These are phyloP conservation scores for Latrodectus hesperus DNA, from an alignment of 2,888 invertebrate species.

Conservation along the genomic window DNA sequence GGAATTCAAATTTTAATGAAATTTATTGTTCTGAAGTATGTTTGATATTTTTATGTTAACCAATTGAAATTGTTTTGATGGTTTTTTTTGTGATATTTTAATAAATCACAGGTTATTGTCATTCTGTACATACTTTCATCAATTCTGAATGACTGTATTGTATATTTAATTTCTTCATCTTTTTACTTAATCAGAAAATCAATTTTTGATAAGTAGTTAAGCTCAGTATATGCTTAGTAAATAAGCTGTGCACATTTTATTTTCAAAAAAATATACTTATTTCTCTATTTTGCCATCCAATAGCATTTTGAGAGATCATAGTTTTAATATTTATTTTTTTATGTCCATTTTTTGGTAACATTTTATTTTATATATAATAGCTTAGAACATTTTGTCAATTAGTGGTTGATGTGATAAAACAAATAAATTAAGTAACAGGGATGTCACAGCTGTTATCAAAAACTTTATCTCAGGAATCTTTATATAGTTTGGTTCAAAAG, in stretches of 20 bases:
- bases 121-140: constrained; percentile 42
- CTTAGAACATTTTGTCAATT: too few relatives aligned
- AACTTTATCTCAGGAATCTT: too few relatives aligned
- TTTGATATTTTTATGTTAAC: constrained; percentile 21
- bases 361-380: neutral
- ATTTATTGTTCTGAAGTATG: constrained; percentile 36
- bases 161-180: too few relatives aligned
- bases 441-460: too few relatives aligned
- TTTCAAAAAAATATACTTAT: neutral
- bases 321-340: constrained; percentile 33
- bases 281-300: neutral
- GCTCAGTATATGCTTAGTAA: neutral
- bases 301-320: constrained; percentile 3
- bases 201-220: neutral
- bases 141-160: neutral
- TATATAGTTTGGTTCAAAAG: too few relatives aligned
- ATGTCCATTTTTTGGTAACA: constrained; percentile 15
- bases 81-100: constrained; percentile 41
- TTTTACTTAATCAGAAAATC: too few relatives aligned
- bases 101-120: constrained; percentile 35
- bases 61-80: constrained; percentile 9
- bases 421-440: too few relatives aligned
- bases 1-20: constrained; percentile 27
- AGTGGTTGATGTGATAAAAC: too few relatives aligned
- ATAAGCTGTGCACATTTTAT: constrained; percentile 18